Base-by-base conservation (phyloP, 2,113 vertebrate genomes). In the Bubo blakistoni region DNA sequence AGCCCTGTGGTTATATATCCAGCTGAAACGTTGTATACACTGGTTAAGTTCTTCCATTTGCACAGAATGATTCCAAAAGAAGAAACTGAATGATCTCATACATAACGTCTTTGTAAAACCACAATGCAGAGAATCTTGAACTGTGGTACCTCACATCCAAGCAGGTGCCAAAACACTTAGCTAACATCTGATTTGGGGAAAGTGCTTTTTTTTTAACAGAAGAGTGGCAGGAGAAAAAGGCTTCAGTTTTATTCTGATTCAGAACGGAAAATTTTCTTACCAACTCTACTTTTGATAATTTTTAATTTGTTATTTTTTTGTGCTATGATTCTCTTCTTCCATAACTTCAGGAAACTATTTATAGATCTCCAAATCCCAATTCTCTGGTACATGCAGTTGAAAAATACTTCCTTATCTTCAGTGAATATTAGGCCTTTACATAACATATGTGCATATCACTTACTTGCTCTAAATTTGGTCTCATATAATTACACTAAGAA, bases 351-450 rank as follows among this genome's bases (percentile, higher is more conserved):
- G n/a, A 65, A 63, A 3, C 40, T 91, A 86, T 90, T 83, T 91
- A 67, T 86, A 86, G 55, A 7, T 52, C 38, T 81, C 54, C 61
- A 84, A 86, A 78, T 89, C 81, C 88, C 83, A 94, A 1, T 63
- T 79, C 69, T 66, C 72, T 61, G 40, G 34, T 85, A 79, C 61
- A 30, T 0, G 19, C 11, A 44, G 77, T 7, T 95, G 89, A 96
- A 94, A 95, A 94, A 61, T 57, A 29, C 38, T 76, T 81, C 44
- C 69, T 73, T 90, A 76, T 79, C 94, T 81, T 81, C 81, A 81
- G 80, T 34, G 92, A 92, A 69, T 97, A 91, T 95, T 95, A 91
- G 92, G 55, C 74, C 86, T 89, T 92, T 95, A 58, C 73, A 85
- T 92, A 94, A 91, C 88, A 76, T 92, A 91, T 86, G 92, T 88